phyloP scores from a whole-genome alignment of 2,113 vertebrate species.

The Porphyrio hochstetteri region DNA sequence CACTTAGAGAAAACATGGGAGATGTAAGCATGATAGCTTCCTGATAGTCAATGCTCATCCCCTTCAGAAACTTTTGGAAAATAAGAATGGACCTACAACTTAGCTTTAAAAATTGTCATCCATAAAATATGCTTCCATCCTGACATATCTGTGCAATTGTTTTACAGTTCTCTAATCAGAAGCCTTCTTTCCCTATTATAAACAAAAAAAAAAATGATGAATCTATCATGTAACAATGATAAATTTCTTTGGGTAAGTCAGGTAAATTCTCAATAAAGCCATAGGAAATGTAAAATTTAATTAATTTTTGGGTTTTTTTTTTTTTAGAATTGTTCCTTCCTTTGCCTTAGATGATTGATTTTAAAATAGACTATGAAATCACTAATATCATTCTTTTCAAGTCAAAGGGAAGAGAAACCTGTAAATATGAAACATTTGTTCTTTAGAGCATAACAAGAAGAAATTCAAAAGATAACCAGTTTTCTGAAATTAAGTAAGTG shows the following conservation, averaged over 20 bases:
- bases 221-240: background rate
- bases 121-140: background rate
- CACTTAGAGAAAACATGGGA: background rate
- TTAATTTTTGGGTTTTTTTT: background rate
- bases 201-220: background rate
- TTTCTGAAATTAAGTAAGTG: background rate
- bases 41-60: background rate
- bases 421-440: slow-evolving; percentile 34
- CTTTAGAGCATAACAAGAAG: background rate
- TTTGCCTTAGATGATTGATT: slow-evolving; percentile 45
- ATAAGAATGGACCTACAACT: background rate
- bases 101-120: background rate
- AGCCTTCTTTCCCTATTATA: background rate
- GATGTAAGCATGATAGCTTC: background rate
- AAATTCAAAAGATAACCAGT: background rate
- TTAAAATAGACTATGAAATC: slow-evolving; percentile 61
- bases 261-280: slow-evolving; percentile 40
- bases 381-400: slow-evolving; percentile 39
- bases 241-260: slow-evolving; percentile 21
- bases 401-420: slow-evolving; percentile 18
- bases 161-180: background rate
- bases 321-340: slow-evolving; percentile 20
- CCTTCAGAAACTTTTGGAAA: background rate
- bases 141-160: background rate
- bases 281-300: background rate